Conservation (phyloP, 2,888 invertebrate genomes). For the Tetragonula carbonaria region DNA sequence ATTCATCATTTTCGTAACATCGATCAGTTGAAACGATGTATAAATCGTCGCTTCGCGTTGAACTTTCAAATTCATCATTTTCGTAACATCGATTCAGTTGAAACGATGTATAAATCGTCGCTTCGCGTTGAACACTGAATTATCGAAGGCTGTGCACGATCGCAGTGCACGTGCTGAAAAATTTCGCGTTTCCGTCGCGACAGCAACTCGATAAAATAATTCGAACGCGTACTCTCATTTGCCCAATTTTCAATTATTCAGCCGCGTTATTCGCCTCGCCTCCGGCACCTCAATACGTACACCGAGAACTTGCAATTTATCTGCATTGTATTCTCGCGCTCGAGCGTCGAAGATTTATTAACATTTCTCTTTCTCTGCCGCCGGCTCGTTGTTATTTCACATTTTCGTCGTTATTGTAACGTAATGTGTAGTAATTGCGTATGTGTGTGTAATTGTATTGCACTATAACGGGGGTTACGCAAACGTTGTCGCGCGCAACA, state of each 20-base stretch:
- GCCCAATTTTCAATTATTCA: background rate
- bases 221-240: background rate
- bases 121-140: too few species aligned
- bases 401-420: constrained; percentile 17
- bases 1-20: too few species aligned
- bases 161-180: too few species aligned
- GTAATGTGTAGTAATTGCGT: background rate
- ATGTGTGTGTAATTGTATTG: constrained; percentile 18
- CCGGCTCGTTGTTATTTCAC: background rate
- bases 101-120: too few species aligned
- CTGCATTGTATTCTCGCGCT: constrained; percentile 26
- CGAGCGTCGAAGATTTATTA: constrained; percentile 19
- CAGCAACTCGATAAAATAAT: too few species aligned
- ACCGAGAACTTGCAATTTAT: background rate
- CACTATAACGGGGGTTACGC: constrained; percentile 8
- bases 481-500: constrained; percentile 2
- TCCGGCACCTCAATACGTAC: background rate
- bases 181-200: too few species aligned
- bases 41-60: too few species aligned
- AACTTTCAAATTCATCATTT: too few species aligned
- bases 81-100: too few species aligned
- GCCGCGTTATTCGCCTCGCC: background rate
- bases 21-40: too few species aligned
- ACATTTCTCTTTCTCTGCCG: background rate
- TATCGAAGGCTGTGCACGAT: too few species aligned